These are phyloP conservation scores for Charina bottae DNA, from an alignment of 2,113 vertebrate genomes.

Conservation along the genomic window DNA sequence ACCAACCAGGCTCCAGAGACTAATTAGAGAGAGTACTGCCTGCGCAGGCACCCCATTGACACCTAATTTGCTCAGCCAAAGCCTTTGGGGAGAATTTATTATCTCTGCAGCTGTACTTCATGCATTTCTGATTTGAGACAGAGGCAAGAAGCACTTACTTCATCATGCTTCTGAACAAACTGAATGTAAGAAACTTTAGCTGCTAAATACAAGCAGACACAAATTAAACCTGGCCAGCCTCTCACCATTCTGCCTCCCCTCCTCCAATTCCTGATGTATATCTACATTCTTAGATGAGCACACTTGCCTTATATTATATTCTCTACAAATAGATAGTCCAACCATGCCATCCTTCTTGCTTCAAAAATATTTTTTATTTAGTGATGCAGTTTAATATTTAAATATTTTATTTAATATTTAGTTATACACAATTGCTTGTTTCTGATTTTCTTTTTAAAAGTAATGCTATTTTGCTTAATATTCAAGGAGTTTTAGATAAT, in stretches of 20 bases:
- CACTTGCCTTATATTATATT: not conserved
- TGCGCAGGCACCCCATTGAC: constrained; percentile 85
- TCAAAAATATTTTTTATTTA: not conserved
- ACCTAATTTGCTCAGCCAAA: constrained; percentile 89
- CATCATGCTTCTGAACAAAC: constrained; percentile 78
- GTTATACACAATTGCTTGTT: not conserved
- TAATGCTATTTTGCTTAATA: constrained; percentile 29
- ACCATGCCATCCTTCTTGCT: not conserved
- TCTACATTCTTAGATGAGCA: constrained; percentile 14
- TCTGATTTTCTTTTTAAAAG: constrained; percentile 21
- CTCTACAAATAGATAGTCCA: accelerated
- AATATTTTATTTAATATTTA: not conserved
- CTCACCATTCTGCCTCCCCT: constrained; percentile 50
- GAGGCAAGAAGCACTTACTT: constrained; percentile 76
- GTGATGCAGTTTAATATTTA: not conserved
- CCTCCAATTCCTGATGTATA: constrained; percentile 5
- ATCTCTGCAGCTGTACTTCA: constrained; percentile 86
- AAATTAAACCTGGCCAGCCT: constrained; percentile 69
- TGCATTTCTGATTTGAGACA: constrained; percentile 83
- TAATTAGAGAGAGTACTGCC: constrained; percentile 89
- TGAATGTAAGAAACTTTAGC: constrained; percentile 74
- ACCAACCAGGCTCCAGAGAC: constrained; percentile 89
- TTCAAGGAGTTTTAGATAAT: constrained; percentile 50
- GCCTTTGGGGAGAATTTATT: constrained; percentile 86
- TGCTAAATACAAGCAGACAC: constrained; percentile 75